Evolutionary conservation across 2,888 invertebrate species (phyloP).

Genomic region (Acrobasis suavella): DNA sequence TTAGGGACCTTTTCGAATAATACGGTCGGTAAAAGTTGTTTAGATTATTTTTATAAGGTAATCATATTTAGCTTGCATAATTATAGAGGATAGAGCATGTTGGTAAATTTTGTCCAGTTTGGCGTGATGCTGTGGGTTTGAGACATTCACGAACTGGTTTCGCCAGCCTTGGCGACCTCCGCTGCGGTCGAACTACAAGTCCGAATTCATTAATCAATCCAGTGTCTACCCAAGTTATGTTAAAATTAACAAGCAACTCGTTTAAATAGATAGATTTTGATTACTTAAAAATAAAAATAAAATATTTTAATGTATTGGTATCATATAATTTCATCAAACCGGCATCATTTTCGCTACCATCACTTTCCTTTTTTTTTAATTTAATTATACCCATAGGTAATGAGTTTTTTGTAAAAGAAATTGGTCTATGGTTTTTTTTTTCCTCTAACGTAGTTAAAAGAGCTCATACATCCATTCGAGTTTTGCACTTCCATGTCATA

Average conservation of each 20-base stretch:
- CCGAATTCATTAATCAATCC: slow-evolving; percentile 31
- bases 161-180: slow-evolving; percentile 28
- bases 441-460: too few species aligned
- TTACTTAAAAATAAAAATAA: not conserved
- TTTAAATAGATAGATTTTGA: not conserved
- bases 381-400: too few species aligned
- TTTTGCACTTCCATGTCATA: too few species aligned
- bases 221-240: slow-evolving; percentile 22
- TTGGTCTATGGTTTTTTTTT: too few species aligned
- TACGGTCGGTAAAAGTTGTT: too few species aligned
- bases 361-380: too few species aligned
- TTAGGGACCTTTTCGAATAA: too few species aligned
- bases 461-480: too few species aligned
- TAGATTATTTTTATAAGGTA: not conserved
- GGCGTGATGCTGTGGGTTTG: slow-evolving; percentile 12
- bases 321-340: too few species aligned
- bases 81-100: slow-evolving; percentile 7
- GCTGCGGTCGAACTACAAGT: slow-evolving; percentile 26
- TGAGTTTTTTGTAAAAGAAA: too few species aligned
- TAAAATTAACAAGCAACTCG: not conserved
- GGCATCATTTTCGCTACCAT: too few species aligned
- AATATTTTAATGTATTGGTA: too few species aligned
- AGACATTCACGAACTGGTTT: slow-evolving; percentile 21
- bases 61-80: slow-evolving; percentile 15
- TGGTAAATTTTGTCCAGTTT: slow-evolving; percentile 9